These are phyloP conservation scores for Eriosoma lanigerum DNA, from an alignment of 1,140 invertebrate species.

Conservation along the genomic window DNA sequence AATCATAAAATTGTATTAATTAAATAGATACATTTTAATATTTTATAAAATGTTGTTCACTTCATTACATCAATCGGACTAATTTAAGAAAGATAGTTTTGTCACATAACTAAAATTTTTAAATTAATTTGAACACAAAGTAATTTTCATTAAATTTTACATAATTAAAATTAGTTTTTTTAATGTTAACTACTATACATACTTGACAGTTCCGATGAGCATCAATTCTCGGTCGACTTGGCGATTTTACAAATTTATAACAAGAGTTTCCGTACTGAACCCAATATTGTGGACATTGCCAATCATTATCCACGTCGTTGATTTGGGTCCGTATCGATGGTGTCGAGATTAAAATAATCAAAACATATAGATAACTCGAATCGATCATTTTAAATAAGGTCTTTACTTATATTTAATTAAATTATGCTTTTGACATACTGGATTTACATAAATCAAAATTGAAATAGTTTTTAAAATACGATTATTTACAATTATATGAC, in stretches of 20 bases:
- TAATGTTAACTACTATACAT: conserved; percentile 9
- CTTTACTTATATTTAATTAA: neutral
- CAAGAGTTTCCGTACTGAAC: conserved; percentile 73
- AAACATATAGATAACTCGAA: neutral
- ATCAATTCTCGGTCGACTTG: conserved; percentile 73
- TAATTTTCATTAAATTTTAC: too few relatives aligned
- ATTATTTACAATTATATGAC: too few relatives aligned
- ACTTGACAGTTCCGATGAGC: conserved; percentile 77
- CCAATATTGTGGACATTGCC: conserved; percentile 79
- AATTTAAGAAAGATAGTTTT: too few relatives aligned
- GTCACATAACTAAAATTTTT: too few relatives aligned
- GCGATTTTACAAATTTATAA: conserved; percentile 86
- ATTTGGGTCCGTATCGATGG: neutral
- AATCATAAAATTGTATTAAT: too few relatives aligned
- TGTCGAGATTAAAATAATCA: neutral
- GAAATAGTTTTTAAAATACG: too few relatives aligned
- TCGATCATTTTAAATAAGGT: conserved; percentile 11
- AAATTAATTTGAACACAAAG: too few relatives aligned
- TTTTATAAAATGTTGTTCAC: too few relatives aligned
- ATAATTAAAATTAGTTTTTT: too few relatives aligned
- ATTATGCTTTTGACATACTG: neutral
- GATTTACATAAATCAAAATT: too few relatives aligned
- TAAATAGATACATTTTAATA: too few relatives aligned
- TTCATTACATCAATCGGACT: too few relatives aligned
- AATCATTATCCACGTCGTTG: neutral